Evolutionary conservation across 2,113 vertebrate genomes (phyloP).

Genomic region (Megaceryle maxima): DNA sequence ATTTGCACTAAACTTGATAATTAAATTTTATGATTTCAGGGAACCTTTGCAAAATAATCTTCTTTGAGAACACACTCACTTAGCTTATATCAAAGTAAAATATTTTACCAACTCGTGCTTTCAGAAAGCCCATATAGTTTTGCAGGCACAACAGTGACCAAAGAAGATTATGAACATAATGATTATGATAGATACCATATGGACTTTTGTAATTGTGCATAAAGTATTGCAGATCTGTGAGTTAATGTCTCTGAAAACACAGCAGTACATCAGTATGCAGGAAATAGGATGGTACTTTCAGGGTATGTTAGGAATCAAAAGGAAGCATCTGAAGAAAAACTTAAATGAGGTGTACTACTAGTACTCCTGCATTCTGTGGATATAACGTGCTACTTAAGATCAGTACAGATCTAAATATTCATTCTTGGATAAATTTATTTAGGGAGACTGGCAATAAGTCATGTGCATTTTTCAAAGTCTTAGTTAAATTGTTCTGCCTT

Average conservation of each 20-base stretch:
- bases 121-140: neutral
- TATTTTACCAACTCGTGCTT: neutral
- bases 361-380: neutral
- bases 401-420: neutral
- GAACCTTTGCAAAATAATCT: neutral
- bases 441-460: neutral
- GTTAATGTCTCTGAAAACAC: neutral
- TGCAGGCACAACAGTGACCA: neutral
- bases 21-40: neutral
- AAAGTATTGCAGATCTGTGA: constrained; percentile 1
- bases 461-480: neutral
- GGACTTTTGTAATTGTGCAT: neutral
- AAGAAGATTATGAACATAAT: neutral
- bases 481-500: neutral
- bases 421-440: neutral
- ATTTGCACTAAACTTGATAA: neutral
- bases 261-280: neutral
- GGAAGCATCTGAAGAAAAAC: neutral
- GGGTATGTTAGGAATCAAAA: neutral
- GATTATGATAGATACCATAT: neutral
- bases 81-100: neutral
- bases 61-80: neutral
- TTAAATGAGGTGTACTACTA: neutral
- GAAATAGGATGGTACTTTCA: neutral
- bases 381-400: neutral